Conservation (phyloP, 2,797 vertebrate species). For the Characodon lateralis region DNA sequence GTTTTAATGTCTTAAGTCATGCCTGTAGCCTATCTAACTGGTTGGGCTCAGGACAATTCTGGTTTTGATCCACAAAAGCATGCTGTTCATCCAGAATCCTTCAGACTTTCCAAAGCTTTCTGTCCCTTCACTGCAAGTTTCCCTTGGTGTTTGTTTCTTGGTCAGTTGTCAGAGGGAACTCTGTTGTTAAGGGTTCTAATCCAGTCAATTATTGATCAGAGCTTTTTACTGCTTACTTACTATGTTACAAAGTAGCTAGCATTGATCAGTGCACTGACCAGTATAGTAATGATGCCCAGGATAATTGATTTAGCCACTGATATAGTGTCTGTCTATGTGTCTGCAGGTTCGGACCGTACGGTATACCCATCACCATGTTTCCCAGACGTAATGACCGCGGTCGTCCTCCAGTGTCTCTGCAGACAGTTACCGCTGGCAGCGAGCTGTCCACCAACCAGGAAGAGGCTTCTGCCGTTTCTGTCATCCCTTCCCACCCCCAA, state of each 20-base stretch:
- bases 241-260: background rate
- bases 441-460: conserved; percentile 38
- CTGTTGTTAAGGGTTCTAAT: background rate
- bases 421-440: background rate
- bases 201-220: background rate
- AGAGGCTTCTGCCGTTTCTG: background rate
- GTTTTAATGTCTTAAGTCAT: too few relatives aligned
- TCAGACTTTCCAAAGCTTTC: background rate
- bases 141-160: background rate
- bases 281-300: background rate
- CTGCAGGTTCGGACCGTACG: conserved; percentile 70
- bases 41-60: too few relatives aligned
- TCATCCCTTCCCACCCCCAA: conserved; percentile 64
- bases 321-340: conserved; percentile 3
- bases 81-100: background rate
- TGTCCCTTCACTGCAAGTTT: too few relatives aligned
- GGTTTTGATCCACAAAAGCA: too few relatives aligned
- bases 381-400: conserved; percentile 48
- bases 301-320: background rate
- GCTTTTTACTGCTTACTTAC: too few relatives aligned
- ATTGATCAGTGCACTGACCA: background rate
- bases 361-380: conserved; percentile 68
- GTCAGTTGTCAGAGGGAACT: background rate
- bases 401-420: conserved; percentile 31
- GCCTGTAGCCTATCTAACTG: too few relatives aligned